Base-by-base conservation (phyloP, 2,888 invertebrate species). In the Nowickia ferox region DNA sequence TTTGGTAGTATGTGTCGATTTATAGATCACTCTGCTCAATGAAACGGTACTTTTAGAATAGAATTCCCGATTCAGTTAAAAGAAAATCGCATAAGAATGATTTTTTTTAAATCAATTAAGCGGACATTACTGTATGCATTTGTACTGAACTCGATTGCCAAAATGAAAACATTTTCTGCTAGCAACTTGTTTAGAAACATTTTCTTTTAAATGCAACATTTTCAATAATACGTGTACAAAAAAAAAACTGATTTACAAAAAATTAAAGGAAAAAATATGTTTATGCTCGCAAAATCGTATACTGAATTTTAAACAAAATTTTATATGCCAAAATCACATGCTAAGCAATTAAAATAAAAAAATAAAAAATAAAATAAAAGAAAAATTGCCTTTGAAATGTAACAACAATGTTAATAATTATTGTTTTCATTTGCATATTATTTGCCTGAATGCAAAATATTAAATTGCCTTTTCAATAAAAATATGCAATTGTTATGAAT, bases 401-500 rank as follows among this genome's bases (percentile, higher is more conserved):
- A 72, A 30, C 22, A 81, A 48, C 48, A 53, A 46, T 68, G 10
- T 53, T 68, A 53, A 75, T 38, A 63, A 59, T 61, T 69, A 61
- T 61, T 57, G 8, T 59, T 71, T 68, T n/a, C 74, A 68, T 76
- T 80, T 80, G 46, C 79, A 76, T 72, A 65, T 63, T 75, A 63
- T 74, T 46, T 69, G 51, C 69, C 51, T 78, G 53, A 42, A 48
- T 71, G 38, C 57, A 55, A 55, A 53, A 78, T 79, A 74, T 81
- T 81, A 77, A 84, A 81, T 77, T 77, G 68, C 75, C 46, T 72
- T 53, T 53, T 30, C 9, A 19, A 30, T n/a, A 59, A 53, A 51
- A 63, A 55, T 57, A 66, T 78, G 68, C 68, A 66, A 80, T 72
- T 75, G 65, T 80, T 71, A 80, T 72, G 84, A 51, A 72, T 76